A percentile compares a stretch with the other conserved stretches of the same genome.
These are phyloP conservation scores for Cephus rjabovi DNA, from an alignment of 2,888 invertebrate genomes.

Conservation along the genomic window DNA sequence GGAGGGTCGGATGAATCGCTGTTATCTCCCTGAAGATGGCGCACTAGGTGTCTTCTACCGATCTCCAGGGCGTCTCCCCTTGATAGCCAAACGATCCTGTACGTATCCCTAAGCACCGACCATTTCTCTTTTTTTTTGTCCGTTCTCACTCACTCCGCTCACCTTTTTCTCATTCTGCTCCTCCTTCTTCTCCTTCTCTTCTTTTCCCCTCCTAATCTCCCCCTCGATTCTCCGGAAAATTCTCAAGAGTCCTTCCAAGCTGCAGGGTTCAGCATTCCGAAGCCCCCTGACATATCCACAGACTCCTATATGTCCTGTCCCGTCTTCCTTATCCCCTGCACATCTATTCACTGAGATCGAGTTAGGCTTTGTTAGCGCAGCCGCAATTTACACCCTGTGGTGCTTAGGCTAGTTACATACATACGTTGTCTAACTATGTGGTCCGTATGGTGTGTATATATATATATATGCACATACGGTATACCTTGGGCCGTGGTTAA, in stretches of 20 bases:
- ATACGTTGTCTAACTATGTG: conserved; percentile 17
- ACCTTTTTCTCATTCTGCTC: conserved; percentile 13
- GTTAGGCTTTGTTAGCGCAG: conserved; percentile 36
- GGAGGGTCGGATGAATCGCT: conserved; percentile 30
- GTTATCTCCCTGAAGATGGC: conserved; percentile 59
- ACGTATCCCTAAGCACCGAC: conserved; percentile 37
- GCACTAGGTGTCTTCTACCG: conserved; percentile 56
- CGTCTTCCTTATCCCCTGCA: conserved; percentile 2
- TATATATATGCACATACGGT: not conserved
- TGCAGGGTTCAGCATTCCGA: not conserved
- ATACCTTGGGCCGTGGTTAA: not conserved
- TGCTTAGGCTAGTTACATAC: conserved; percentile 35
- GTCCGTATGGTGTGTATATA: not conserved
- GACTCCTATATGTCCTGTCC: not conserved
- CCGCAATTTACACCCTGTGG: conserved; percentile 54
- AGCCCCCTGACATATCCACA: conserved; percentile 1
- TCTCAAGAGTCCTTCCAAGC: not conserved
- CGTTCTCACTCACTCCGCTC: conserved; percentile 8
- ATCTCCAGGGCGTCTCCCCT: conserved; percentile 52
- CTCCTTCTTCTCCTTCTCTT: conserved; percentile 16
- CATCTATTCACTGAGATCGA: conserved; percentile 9
- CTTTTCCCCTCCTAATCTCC: not conserved
- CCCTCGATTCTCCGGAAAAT: not conserved
- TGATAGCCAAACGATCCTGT: conserved; percentile 29
- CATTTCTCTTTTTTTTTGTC: conserved; percentile 31